phyloP scores from a whole-genome alignment of 2,113 vertebrate genomes.

The Colaptes auratus region DNA sequence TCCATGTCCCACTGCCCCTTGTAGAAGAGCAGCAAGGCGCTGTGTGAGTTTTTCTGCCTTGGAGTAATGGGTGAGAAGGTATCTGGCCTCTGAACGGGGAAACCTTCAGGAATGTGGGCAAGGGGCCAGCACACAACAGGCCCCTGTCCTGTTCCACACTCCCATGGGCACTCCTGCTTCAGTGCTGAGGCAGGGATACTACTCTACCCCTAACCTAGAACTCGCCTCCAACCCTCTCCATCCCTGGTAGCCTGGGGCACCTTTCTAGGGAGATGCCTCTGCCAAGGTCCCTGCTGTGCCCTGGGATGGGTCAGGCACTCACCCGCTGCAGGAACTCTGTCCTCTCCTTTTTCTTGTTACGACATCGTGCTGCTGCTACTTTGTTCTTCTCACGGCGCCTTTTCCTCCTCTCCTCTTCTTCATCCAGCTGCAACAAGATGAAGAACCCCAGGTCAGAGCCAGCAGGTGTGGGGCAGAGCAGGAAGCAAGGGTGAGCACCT shows the following conservation, averaged over 20 bases:
- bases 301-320: background rate
- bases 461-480: background rate
- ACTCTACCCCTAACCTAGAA: background rate
- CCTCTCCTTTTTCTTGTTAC: slow-evolving; percentile 98
- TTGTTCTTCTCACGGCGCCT: slow-evolving; percentile 97
- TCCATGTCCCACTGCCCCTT: background rate
- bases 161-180: background rate
- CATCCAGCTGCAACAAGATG: slow-evolving; percentile 83
- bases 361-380: slow-evolving; percentile 94
- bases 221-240: background rate
- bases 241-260: background rate
- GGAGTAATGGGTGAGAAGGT: background rate
- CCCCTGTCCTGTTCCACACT: background rate
- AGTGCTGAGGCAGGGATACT: background rate
- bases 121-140: background rate
- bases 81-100: background rate
- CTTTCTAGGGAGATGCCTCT: background rate
- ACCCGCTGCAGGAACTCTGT: slow-evolving; percentile 96
- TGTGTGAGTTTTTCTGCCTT: background rate
- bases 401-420: slow-evolving; percentile 94
- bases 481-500: background rate
- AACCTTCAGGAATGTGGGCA: background rate
- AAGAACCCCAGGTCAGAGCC: slow-evolving; percentile 25
- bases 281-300: background rate
- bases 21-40: background rate